These are phyloP conservation scores for Siderastrea radians DNA, from an alignment of 92 coral and sea anemone species.

Conservation along the genomic window DNA sequence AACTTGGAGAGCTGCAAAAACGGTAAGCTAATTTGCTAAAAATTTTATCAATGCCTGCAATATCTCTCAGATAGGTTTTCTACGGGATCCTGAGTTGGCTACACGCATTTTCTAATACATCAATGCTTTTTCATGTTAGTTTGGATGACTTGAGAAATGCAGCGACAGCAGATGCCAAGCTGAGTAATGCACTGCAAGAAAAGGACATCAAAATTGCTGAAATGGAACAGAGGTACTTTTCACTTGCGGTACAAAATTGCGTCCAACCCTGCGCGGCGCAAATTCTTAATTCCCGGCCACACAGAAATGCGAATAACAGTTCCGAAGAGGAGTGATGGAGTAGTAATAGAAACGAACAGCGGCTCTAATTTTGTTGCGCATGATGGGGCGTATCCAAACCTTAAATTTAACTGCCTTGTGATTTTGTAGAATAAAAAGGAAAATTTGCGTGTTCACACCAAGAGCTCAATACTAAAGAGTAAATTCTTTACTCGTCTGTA, in stretches of 20 bases:
- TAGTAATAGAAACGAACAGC: too few relatives aligned
- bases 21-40: slow-evolving; percentile 52
- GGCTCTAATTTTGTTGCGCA: too few relatives aligned
- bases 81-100: too few relatives aligned
- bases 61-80: too few relatives aligned
- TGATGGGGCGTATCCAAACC: too few relatives aligned
- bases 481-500: neutral
- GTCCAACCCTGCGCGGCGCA: too few relatives aligned
- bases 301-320: too few relatives aligned
- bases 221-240: slow-evolving; percentile 63
- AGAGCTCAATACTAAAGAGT: neutral
- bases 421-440: neutral
- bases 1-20: slow-evolving; percentile 75
- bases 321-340: too few relatives aligned
- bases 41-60: too few relatives aligned
- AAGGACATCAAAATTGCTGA: slow-evolving; percentile 83
- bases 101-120: neutral
- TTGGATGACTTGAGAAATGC: slow-evolving; percentile 80
- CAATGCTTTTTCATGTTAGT: slow-evolving; percentile 36
- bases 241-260: neutral
- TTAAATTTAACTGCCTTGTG: neutral
- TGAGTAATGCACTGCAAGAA: slow-evolving; percentile 68
- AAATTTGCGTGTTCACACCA: neutral
- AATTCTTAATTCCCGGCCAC: too few relatives aligned
- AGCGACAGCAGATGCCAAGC: slow-evolving; percentile 73